A percentile compares a stretch with the other conserved stretches of the same genome.
phyloP scores from a whole-genome alignment of 2,888 invertebrate genomes.

The Agrotis exclamationis region DNA sequence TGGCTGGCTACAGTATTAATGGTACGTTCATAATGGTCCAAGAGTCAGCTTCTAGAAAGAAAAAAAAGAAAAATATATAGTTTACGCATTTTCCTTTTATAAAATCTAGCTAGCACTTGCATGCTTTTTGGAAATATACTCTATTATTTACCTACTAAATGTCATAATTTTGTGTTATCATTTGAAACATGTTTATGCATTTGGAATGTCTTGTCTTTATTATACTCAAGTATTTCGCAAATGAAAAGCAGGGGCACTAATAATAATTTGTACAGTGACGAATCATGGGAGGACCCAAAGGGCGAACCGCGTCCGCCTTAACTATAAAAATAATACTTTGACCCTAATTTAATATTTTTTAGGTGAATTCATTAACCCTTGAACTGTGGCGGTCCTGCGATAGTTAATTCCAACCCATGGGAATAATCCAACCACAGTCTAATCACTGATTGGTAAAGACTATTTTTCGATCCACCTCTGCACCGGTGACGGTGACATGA shows the following conservation, averaged over 20 bases:
- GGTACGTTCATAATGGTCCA: slow-evolving; percentile 47
- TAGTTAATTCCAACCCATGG: neutral
- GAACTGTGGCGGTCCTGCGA: neutral
- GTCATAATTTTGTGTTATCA: slow-evolving; percentile 16
- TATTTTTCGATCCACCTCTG: neutral
- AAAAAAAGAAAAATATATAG: slow-evolving; percentile 42
- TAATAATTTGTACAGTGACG: slow-evolving; percentile 2
- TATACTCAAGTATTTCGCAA: neutral
- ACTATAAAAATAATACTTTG: neutral
- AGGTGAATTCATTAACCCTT: neutral
- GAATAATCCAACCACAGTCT: neutral
- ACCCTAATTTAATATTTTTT: neutral
- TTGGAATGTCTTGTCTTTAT: neutral
- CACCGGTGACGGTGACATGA: neutral
- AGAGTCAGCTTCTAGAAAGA: slow-evolving; percentile 57
- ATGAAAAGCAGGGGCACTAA: too few species aligned
- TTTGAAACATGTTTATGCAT: slow-evolving; percentile 24
- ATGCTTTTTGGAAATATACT: slow-evolving; percentile 45
- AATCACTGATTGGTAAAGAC: neutral
- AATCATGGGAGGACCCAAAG: slow-evolving; percentile 1
- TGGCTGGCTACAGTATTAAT: slow-evolving; percentile 58
- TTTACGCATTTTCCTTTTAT: slow-evolving; percentile 32
- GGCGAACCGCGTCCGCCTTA: neutral
- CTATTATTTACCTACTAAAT: neutral
- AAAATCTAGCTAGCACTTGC: slow-evolving; percentile 57